Conservation (phyloP, 1,140 invertebrate genomes). For the Brachionus koreanus region DNA sequence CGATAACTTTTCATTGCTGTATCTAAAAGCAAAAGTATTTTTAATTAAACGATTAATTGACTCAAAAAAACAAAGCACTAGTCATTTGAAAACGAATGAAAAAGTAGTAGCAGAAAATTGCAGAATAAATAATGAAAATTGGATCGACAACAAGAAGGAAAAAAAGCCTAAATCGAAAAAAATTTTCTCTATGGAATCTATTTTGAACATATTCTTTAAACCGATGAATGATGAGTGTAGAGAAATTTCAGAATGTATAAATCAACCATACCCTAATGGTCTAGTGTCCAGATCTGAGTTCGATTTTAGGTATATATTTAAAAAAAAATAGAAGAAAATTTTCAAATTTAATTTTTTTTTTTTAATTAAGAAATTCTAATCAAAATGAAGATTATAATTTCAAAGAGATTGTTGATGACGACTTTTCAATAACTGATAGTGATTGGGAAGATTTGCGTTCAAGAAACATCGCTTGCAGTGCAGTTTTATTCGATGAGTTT, state of each 20-base stretch:
- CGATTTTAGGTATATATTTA: background rate
- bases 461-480: constrained; percentile 70
- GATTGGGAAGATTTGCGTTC: constrained; percentile 55
- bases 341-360: background rate
- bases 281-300: background rate
- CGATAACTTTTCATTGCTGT: constrained; percentile 66
- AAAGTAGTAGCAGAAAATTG: background rate
- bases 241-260: background rate
- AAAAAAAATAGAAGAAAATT: background rate
- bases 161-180: constrained; percentile 13
- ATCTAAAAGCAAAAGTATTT: constrained; percentile 65
- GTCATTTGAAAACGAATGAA: background rate
- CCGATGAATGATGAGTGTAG: background rate
- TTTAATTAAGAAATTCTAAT: background rate
- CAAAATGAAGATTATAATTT: background rate
- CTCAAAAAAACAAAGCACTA: background rate
- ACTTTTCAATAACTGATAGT: background rate
- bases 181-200: constrained; percentile 15
- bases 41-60: constrained; percentile 60
- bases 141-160: background rate
- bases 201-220: constrained; percentile 35
- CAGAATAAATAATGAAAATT: background rate
- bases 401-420: background rate
- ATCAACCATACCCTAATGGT: background rate
- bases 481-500: constrained; percentile 86